phyloP scores from a whole-genome alignment of 2,113 vertebrate genomes.

The Hystrix brachyura region DNA sequence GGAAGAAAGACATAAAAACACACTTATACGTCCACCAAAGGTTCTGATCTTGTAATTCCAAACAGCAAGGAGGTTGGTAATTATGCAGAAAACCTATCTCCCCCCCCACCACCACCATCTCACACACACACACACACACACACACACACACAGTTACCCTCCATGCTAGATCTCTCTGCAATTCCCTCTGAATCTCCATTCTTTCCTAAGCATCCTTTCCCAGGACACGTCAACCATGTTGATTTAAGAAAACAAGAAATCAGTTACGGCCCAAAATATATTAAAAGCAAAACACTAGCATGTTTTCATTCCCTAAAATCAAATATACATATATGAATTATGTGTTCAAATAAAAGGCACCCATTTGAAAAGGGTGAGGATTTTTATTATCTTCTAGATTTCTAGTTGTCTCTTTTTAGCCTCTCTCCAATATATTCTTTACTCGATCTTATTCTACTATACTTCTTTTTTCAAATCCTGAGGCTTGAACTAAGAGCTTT shows the following conservation, averaged over 20 bases:
- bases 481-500: not conserved
- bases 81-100: not conserved
- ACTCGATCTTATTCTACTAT: not conserved
- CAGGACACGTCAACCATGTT: not conserved
- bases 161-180: not conserved
- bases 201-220: not conserved
- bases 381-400: conserved; percentile 34
- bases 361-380: conserved; percentile 12
- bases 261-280: conserved; percentile 2
- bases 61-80: not conserved
- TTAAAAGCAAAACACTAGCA: conserved; percentile 40
- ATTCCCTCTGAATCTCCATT: not conserved
- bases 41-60: not conserved
- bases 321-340: conserved; percentile 25
- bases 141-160: not conserved
- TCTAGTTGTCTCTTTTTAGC: not conserved
- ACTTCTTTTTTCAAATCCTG: not conserved
- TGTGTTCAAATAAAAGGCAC: conserved; percentile 30
- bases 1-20: not conserved
- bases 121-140: too few relatives aligned
- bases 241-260: conserved; percentile 1
- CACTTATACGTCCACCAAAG: not conserved
- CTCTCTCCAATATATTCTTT: conserved; percentile 1
- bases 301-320: conserved; percentile 6
- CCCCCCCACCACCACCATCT: too few relatives aligned